Base-by-base conservation (phyloP, 2,888 invertebrate genomes). In the Tinea semifulvella region DNA sequence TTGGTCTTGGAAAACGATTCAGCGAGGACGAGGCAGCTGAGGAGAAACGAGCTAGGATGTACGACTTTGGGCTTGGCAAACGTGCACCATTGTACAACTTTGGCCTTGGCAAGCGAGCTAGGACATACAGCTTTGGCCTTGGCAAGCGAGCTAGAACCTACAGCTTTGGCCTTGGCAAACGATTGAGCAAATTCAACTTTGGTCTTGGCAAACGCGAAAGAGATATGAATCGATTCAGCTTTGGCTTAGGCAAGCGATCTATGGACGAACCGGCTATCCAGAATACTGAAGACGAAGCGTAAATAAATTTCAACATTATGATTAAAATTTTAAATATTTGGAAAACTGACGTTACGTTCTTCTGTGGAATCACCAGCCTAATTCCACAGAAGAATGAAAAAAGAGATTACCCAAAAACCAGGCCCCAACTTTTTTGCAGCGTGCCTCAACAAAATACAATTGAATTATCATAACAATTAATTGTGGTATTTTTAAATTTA, bases 1-100 rank as follows among this genome's bases (percentile, higher is more conserved):
- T 89, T 56, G 89, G 89, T 0, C 71, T 89, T n/a, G 89, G 89
- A 1, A 85, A 89, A 53, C 82, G 89, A 8, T 75, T 81, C 49
- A 60, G 58, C 8, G 69, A 68, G 14, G 70, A 10, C 42, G 69
- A 68, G 0, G 50, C 55, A 1, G 50, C 56, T 1, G 74, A 77
- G 50, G 74, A 77, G 42, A 76, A 76, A 45, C 66, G 79, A 10
- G 17, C 69, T 0, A 56, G 72, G 19, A 65, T 66, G 53, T 80
- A 79, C 57, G 70, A 75, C 48, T 80, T 80, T 48, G 81, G 80
- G 2, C 61, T 81, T 2, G 81, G 80, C 10, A 81, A 81, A 51
- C 65, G 80, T 27, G 57, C 72, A 2, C 68, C 75, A 2, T 56
- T 71, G 19, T 84, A 83, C 62, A 79, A 71, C 51, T 83, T 83